Percentiles rank a stretch among this genome's conserved stretches.
These are phyloP conservation scores for Thelaira solivaga DNA, from an alignment of 2,888 invertebrate genomes.

Conservation along the genomic window DNA sequence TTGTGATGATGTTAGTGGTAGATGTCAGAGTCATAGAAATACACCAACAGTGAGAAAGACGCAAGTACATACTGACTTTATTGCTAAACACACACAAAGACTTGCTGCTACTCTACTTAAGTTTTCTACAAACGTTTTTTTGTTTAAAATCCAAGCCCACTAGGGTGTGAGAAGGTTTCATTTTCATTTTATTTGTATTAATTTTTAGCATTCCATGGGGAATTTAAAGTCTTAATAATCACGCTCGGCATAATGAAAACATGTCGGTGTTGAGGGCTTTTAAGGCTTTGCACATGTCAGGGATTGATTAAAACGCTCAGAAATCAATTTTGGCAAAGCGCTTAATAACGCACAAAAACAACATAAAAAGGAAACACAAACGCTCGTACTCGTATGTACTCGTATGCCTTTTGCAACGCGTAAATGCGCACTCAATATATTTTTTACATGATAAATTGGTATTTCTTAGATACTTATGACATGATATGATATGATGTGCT, in stretches of 20 bases:
- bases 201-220: conserved; percentile 55
- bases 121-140: conserved; percentile 25
- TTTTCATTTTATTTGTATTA: conserved; percentile 40
- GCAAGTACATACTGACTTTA: neutral
- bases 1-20: conserved; percentile 46
- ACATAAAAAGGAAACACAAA: conserved; percentile 4
- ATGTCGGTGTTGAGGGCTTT: conserved; percentile 59
- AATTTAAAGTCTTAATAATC: conserved; percentile 65
- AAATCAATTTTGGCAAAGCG: conserved; percentile 67
- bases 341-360: conserved; percentile 28
- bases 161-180: conserved; percentile 32
- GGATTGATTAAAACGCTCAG: conserved; percentile 72
- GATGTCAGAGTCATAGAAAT: conserved; percentile 52
- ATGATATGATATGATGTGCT: conserved; percentile 16
- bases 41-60: conserved; percentile 15
- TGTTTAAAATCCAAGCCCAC: conserved; percentile 33
- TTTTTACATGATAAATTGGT: conserved; percentile 38
- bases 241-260: conserved; percentile 62
- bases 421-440: conserved; percentile 28
- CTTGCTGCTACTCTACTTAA: conserved; percentile 18
- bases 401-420: conserved; percentile 31
- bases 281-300: conserved; percentile 69
- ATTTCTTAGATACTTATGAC: conserved; percentile 49
- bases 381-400: too few species aligned
- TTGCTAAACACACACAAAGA: too few species aligned